phyloP scores from a whole-genome alignment of 2,888 invertebrate genomes.

The Incurvaria masculella region DNA sequence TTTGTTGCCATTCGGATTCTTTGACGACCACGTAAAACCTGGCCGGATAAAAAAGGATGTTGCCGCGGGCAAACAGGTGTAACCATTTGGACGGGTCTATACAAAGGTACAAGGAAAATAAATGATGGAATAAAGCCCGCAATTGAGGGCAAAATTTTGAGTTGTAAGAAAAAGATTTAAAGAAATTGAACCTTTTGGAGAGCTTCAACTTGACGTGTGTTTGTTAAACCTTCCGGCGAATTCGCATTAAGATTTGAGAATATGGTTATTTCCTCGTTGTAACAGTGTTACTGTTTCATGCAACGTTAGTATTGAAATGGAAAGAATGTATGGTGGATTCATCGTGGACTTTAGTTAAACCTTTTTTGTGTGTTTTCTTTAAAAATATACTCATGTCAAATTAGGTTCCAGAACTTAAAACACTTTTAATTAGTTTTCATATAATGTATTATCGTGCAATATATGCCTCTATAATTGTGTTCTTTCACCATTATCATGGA shows the following conservation, averaged over 20 bases:
- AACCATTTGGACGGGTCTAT: neutral
- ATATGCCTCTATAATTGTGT: no score
- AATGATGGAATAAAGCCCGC: neutral
- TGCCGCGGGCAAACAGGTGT: neutral
- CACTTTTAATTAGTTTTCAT: no score
- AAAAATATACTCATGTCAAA: no score
- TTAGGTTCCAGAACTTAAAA: no score
- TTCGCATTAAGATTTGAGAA: conserved; percentile 52
- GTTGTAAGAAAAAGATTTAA: neutral
- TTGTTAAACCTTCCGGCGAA: conserved; percentile 41
- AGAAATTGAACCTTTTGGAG: neutral
- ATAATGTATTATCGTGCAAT: no score
- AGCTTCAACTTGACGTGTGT: conserved; percentile 29
- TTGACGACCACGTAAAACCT: neutral
- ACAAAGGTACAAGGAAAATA: neutral
- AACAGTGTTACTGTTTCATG: no score
- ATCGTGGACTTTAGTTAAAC: no score
- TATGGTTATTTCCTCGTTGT: no score
- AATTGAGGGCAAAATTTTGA: neutral
- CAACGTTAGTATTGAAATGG: no score
- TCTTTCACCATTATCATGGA: no score
- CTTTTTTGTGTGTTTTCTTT: no score
- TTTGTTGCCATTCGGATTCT: neutral
- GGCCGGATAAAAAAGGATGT: neutral
- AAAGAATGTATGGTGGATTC: no score